Evolutionary conservation across 2,113 vertebrate genomes (phyloP), one percentile per base, ranked within the genome.

Genomic region (Tricholaema leucomelas): DNA sequence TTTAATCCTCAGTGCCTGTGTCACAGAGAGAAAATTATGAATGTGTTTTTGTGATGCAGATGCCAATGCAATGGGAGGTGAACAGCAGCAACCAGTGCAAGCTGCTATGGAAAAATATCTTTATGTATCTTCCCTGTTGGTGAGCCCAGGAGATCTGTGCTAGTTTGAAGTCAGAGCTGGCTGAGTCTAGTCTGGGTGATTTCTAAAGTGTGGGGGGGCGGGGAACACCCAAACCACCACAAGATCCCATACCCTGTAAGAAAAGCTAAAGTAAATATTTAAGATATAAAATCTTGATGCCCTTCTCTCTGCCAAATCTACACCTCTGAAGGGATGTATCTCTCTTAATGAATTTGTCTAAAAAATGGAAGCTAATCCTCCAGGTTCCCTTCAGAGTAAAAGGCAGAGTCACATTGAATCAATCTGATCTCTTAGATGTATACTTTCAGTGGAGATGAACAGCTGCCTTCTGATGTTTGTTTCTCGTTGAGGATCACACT

Each of bases 1-100:
- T 93, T 80, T 95, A 95, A 90, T 87, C 67, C 52, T 70, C 42
- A 40, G 30, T 56, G 81, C 88, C 88, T 87, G 27, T 87, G 88
- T 80, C 72, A 87, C 63, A 82, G 77, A 88, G 33, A 82, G n/a
- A 87, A 92, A 87, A 88, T 73, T 82, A 73, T 64, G 44, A 76
- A 59, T 60, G 81, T 33, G 30, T 15, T 12, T 70, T 87, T 17
- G 0, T 66, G 71, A 77, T 55, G 36, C 35, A 76, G 52, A 28
- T 77, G 33, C 28, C 69, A 31, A 60, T 93, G 66, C 52, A 61
- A 28, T 28, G 27, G 52, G 21, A 91, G 7, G 24, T 50, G 44
- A 90, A 79, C 55, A 4, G 58, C 28, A 79, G 50, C 23, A 66
- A 61, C 19, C 31, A 59, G 30, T 52, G 17, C 18, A 77, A 80